phyloP scores from a whole-genome alignment of 1,140 invertebrate genomes.

The Drosophila aff. region DNA sequence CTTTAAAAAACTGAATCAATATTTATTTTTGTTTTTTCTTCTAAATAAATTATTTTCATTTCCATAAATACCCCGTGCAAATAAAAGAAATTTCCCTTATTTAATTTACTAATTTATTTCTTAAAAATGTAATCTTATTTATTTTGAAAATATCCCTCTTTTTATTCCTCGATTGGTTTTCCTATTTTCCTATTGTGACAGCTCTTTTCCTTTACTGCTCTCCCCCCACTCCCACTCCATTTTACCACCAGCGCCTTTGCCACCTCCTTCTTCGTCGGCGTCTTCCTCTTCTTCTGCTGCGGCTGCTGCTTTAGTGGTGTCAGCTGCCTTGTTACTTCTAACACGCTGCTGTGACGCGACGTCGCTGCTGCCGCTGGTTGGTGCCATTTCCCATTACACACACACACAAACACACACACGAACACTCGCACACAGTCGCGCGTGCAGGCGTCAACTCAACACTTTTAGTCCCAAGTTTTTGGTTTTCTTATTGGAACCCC shows the following conservation, averaged over 20 bases:
- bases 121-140: no score
- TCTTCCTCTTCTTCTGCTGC: constrained; percentile 16
- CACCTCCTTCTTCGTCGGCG: constrained; percentile 44
- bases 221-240: constrained; percentile 23
- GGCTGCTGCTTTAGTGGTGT: constrained; percentile 57
- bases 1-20: no score
- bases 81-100: no score
- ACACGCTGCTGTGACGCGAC: constrained; percentile 64
- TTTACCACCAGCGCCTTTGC: constrained; percentile 12
- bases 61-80: no score
- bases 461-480: constrained; percentile 68
- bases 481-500: constrained; percentile 77
- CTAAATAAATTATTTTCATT: no score
- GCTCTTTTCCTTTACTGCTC: background rate
- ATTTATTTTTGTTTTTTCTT: no score
- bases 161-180: background rate
- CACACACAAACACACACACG: constrained; percentile 13
- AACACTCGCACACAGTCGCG: constrained; percentile 18
- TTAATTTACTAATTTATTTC: background rate
- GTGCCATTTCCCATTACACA: constrained; percentile 52
- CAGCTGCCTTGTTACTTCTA: constrained; percentile 83
- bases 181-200: constrained; percentile 7
- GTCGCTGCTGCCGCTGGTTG: constrained; percentile 66
- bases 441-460: constrained; percentile 74
- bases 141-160: background rate